These are phyloP conservation scores for Biston betularia DNA, from an alignment of 2,888 invertebrate species.

Conservation along the genomic window DNA sequence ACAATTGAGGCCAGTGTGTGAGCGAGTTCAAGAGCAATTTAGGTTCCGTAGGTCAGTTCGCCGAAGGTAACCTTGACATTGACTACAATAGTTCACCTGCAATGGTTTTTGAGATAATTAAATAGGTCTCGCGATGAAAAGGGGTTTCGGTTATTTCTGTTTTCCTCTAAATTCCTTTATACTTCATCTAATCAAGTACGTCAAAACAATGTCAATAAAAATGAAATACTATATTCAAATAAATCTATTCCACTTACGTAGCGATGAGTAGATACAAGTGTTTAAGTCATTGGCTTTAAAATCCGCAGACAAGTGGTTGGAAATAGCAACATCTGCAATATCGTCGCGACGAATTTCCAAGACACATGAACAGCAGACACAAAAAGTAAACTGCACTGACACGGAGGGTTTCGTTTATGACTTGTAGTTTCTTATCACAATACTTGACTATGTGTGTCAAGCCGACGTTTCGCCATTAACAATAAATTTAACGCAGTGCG, in stretches of 20 bases:
- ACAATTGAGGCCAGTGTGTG: constrained; percentile 86
- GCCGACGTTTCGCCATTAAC: not conserved
- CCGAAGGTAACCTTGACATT: constrained; percentile 86
- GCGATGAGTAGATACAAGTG: too few relatives aligned
- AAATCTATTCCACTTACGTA: not conserved
- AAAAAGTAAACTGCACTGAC: constrained; percentile 56
- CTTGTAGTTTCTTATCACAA: constrained; percentile 1
- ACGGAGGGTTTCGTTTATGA: constrained; percentile 19
- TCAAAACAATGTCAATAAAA: too few relatives aligned
- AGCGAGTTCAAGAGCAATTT: constrained; percentile 86
- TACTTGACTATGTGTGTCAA: constrained; percentile 3
- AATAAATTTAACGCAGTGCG: too few relatives aligned
- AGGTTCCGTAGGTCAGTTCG: constrained; percentile 86
- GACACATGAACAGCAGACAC: constrained; percentile 71
- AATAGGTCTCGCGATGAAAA: not conserved
- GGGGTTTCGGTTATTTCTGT: not conserved
- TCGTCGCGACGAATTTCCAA: constrained; percentile 75
- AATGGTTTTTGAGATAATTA: constrained; percentile 43
- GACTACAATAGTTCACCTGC: constrained; percentile 70
- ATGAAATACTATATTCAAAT: too few relatives aligned
- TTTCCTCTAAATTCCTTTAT: not conserved
- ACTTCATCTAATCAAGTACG: constrained; percentile 28
- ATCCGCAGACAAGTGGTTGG: constrained; percentile 51
- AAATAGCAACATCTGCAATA: constrained; percentile 67
- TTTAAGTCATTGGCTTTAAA: constrained; percentile 6